Evolutionary conservation across 2,113 vertebrate genomes (phyloP).

Genomic region (Caranx ignobilis): DNA sequence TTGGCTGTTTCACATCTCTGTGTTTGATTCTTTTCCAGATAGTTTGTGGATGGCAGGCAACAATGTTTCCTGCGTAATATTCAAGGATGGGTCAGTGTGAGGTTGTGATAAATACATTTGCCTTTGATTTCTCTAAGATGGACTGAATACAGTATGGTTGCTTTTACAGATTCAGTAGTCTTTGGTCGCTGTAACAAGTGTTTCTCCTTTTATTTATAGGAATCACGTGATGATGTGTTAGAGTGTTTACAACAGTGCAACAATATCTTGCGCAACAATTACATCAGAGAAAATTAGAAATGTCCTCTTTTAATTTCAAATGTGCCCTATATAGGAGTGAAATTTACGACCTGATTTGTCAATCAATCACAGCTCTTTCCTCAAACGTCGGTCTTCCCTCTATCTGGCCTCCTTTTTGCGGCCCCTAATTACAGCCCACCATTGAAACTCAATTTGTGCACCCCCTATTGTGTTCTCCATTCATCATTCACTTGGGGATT

Average conservation of each 20-base stretch:
- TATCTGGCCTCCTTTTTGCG: constrained; percentile 40
- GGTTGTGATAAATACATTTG: constrained; percentile 35
- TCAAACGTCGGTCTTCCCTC: constrained; percentile 9
- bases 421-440: constrained; percentile 44
- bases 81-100: constrained; percentile 26
- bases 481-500: constrained; percentile 5
- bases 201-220: constrained; percentile 2
- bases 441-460: constrained; percentile 26
- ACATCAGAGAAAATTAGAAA: neutral
- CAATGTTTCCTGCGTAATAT: constrained; percentile 42
- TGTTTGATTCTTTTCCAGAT: constrained; percentile 55
- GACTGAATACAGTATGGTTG: constrained; percentile 33
- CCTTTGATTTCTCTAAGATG: constrained; percentile 17
- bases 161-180: constrained; percentile 22
- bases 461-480: constrained; percentile 28
- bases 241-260: constrained; percentile 2
- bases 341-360: constrained; percentile 15
- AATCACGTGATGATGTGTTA: neutral
- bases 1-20: constrained; percentile 56
- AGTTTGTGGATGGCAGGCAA: constrained; percentile 25
- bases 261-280: neutral
- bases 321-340: neutral
- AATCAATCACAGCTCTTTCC: neutral
- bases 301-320: neutral
- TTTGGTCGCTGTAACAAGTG: neutral